Percentiles rank a stretch among this genome's conserved stretches.
Conservation (phyloP, 2,888 invertebrate species). For the Apotomis turbidana region DNA sequence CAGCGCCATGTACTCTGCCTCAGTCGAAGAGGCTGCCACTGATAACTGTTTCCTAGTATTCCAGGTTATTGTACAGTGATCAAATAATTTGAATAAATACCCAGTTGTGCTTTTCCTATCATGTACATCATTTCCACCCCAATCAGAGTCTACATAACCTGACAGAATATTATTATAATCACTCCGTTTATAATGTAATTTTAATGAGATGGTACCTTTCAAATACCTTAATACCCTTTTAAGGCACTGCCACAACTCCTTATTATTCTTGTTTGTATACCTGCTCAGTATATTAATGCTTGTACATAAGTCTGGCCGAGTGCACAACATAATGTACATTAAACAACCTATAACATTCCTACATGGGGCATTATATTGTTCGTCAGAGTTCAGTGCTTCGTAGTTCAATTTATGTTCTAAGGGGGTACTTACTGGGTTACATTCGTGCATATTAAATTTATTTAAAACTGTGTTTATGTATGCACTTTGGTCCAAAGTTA, state of each 20-base stretch:
- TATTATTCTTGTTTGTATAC: slow-evolving; percentile 49
- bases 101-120: slow-evolving; percentile 45
- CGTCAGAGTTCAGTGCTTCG: slow-evolving; percentile 4
- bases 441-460: slow-evolving; percentile 16
- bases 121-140: slow-evolving; percentile 43
- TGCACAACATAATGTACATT: slow-evolving; percentile 43
- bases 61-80: slow-evolving; percentile 46
- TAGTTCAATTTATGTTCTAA: not conserved
- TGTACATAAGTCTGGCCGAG: slow-evolving; percentile 46
- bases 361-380: not conserved
- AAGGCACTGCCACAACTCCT: slow-evolving; percentile 48
- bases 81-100: slow-evolving; percentile 45
- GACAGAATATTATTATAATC: slow-evolving; percentile 35
- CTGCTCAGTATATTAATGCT: slow-evolving; percentile 49
- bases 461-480: slow-evolving; percentile 10
- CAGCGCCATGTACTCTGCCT: slow-evolving; percentile 46
- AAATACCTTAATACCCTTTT: slow-evolving; percentile 51
- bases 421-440: not conserved
- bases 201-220: slow-evolving; percentile 49
- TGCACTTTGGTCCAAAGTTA: slow-evolving; percentile 24
- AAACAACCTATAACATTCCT: slow-evolving; percentile 14
- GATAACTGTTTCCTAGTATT: slow-evolving; percentile 46
- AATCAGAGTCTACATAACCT: too few species aligned
- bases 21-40: slow-evolving; percentile 45
- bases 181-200: slow-evolving; percentile 46